Evolutionary conservation across 2,888 invertebrate genomes (phyloP).

Genomic region (Macroteleia sp.): DNA sequence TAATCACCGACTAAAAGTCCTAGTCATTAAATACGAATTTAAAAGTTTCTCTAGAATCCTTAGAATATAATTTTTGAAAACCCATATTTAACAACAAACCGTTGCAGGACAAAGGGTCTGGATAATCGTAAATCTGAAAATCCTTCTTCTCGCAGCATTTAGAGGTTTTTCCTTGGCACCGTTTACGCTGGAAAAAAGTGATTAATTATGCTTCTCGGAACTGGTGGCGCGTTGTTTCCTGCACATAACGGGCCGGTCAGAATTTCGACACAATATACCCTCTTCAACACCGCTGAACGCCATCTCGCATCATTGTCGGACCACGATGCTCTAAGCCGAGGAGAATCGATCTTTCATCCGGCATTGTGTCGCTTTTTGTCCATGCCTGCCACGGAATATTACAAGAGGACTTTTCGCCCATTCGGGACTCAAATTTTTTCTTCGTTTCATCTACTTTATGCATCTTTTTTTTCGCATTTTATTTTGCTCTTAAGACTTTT

Average conservation of each 20-base stretch:
- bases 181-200: conserved; percentile 71
- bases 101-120: background rate
- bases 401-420: conserved; percentile 72
- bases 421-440: conserved; percentile 60
- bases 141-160: conserved; percentile 21
- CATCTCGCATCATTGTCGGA: conserved; percentile 53
- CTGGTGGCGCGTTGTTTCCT: conserved; percentile 76
- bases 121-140: conserved; percentile 49
- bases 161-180: conserved; percentile 38
- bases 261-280: conserved; percentile 74
- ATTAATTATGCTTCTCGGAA: conserved; percentile 79
- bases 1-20: too few relatives aligned
- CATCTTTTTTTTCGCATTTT: conserved; percentile 13
- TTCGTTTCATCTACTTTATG: conserved; percentile 51
- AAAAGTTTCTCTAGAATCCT: background rate
- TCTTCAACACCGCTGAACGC: conserved; percentile 40
- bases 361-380: conserved; percentile 82
- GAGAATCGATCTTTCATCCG: conserved; percentile 81
- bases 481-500: too few relatives aligned
- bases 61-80: conserved; percentile 6
- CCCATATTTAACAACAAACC: conserved; percentile 30
- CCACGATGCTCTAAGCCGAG: conserved; percentile 72
- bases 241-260: conserved; percentile 69
- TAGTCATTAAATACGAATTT: too few relatives aligned
- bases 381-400: conserved; percentile 78